phyloP scores from a whole-genome alignment of 1,140 invertebrate species.

The Drosophila albomicans region DNA sequence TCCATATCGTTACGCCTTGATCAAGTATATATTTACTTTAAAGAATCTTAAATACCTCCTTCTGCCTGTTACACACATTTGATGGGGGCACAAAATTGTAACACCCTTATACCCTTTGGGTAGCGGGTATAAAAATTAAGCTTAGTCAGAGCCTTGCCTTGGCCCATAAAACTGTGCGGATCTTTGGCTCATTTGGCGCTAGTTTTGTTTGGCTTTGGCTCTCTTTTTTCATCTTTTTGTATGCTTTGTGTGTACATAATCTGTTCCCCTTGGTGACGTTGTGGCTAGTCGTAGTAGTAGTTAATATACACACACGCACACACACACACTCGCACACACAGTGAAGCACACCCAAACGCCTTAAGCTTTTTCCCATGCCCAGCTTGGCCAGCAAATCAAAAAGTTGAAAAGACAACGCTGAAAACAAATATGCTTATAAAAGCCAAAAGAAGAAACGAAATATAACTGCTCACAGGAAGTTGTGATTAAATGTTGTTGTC shows the following conservation, averaged over 20 bases:
- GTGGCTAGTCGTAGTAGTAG: not conserved
- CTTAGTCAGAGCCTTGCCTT: constrained; percentile 39
- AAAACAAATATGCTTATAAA: constrained; percentile 41
- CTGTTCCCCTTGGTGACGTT: constrained; percentile 32
- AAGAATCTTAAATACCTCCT: no score
- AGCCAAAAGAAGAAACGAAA: constrained; percentile 33
- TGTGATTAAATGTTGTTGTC: constrained; percentile 66
- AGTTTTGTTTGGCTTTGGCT: constrained; percentile 25
- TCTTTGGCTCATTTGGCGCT: constrained; percentile 45
- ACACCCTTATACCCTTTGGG: no score
- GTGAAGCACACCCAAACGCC: constrained; percentile 26
- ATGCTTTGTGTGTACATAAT: constrained; percentile 12
- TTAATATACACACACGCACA: constrained; percentile 39
- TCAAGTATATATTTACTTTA: no score
- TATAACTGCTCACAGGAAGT: constrained; percentile 69
- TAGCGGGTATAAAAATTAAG: constrained; percentile 4
- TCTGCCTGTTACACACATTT: no score
- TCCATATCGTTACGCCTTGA: no score
- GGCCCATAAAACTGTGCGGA: constrained; percentile 40
- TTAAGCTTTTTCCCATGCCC: constrained; percentile 72
- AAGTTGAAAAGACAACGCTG: constrained; percentile 30
- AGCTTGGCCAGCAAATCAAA: constrained; percentile 54
- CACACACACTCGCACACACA: not conserved
- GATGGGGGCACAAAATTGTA: no score
- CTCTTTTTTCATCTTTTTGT: not conserved